phyloP scores from a whole-genome alignment of 2,888 invertebrate genomes.

The Mythimna albipuncta region DNA sequence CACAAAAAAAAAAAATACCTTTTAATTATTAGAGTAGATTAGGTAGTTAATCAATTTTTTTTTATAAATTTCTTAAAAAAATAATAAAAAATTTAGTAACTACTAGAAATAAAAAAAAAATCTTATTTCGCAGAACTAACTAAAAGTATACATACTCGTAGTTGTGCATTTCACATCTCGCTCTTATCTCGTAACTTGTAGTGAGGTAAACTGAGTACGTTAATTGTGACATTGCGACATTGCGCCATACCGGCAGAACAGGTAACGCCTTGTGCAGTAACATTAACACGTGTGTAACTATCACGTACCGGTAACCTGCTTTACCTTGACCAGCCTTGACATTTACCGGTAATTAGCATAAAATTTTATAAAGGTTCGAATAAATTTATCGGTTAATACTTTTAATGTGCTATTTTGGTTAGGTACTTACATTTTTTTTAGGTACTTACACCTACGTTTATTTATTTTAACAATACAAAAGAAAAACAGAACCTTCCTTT shows the following conservation, averaged over 20 bases:
- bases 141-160: too few relatives aligned
- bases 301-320: neutral
- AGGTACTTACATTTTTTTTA: neutral
- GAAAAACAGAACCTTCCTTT: too few relatives aligned
- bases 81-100: too few relatives aligned
- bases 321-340: conserved; percentile 58
- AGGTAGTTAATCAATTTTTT: too few relatives aligned
- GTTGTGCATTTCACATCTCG: conserved; percentile 4
- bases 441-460: too few relatives aligned
- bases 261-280: conserved; percentile 29
- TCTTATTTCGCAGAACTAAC: too few relatives aligned
- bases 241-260: neutral
- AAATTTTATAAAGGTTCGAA: neutral
- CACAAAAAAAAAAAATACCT: too few relatives aligned
- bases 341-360: conserved; percentile 26
- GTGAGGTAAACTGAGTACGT: conserved; percentile 11
- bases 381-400: neutral
- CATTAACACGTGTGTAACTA: conserved; percentile 11
- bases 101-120: too few relatives aligned
- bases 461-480: neutral
- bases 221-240: conserved; percentile 14
- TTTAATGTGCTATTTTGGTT: neutral
- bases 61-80: too few relatives aligned
- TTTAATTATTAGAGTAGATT: too few relatives aligned
- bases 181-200: conserved; percentile 2